Evolutionary conservation across 2,113 vertebrate species (phyloP).

Genomic region (Phainopepla nitens): DNA sequence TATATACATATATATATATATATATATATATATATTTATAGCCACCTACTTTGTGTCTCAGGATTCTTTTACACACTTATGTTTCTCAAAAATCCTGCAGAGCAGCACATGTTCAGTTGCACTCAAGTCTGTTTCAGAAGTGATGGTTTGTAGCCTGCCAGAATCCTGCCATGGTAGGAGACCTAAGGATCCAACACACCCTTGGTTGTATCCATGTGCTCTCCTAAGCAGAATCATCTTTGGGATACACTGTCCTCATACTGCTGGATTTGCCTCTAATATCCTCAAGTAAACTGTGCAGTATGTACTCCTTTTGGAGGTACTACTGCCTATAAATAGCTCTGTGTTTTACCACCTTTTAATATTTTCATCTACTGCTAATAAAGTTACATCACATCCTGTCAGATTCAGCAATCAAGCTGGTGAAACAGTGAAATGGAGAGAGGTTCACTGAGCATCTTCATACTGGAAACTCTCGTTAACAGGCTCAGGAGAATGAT

Average conservation of each 20-base stretch:
- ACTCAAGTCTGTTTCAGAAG: neutral
- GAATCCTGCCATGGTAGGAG: neutral
- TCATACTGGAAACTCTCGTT: neutral
- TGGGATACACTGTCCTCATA: neutral
- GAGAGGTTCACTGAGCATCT: neutral
- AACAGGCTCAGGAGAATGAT: neutral
- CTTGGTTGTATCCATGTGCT: neutral
- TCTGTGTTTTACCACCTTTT: neutral
- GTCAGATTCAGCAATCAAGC: neutral
- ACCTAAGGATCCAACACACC: neutral
- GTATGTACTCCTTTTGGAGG: neutral
- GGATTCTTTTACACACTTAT: neutral
- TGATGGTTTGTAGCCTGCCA: neutral
- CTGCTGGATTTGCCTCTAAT: neutral
- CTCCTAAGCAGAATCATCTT: neutral
- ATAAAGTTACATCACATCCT: neutral
- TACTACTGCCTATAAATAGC: neutral
- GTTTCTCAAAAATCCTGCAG: neutral
- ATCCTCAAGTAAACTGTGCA: neutral
- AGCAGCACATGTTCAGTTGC: neutral
- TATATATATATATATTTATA: too few species aligned
- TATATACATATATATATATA: too few species aligned
- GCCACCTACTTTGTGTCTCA: neutral
- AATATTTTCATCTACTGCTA: neutral
- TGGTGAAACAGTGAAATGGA: neutral